phyloP scores from a whole-genome alignment of 2,113 vertebrate genomes.

The Leiothrix lutea region DNA sequence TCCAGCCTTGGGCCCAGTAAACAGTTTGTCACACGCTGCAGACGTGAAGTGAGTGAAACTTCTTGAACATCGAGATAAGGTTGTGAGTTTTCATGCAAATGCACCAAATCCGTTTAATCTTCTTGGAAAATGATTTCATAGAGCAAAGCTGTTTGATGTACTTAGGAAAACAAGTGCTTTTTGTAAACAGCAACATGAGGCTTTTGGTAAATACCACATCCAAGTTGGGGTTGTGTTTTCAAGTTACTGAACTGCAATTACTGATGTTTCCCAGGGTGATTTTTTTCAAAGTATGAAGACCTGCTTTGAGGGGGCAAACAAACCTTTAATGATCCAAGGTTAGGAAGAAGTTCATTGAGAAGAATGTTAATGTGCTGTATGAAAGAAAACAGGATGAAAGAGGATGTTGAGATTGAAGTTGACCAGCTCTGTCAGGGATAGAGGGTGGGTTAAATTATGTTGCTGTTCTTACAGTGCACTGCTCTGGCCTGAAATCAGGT shows the following conservation, averaged over 20 bases:
- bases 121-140: slow-evolving; percentile 25
- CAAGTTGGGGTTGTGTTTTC: background rate
- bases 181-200: slow-evolving; percentile 39
- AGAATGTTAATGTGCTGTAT: background rate
- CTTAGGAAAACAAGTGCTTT: slow-evolving; percentile 61
- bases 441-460: background rate
- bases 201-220: background rate
- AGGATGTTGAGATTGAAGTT: background rate
- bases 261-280: background rate
- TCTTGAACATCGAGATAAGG: slow-evolving; percentile 64
- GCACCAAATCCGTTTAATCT: slow-evolving; percentile 65
- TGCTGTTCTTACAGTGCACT: background rate
- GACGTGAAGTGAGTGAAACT: slow-evolving; percentile 49
- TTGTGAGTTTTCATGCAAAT: slow-evolving; percentile 64
- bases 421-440: background rate
- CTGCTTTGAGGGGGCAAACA: background rate
- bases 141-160: slow-evolving; percentile 69
- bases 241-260: background rate
- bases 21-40: background rate
- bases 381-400: background rate
- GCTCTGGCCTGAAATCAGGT: background rate
- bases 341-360: background rate
- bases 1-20: slow-evolving; percentile 45
- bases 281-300: background rate
- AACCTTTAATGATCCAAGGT: background rate